Percentiles rank a stretch among this genome's conserved stretches.
These are phyloP conservation scores for Cherax quadricarinatus DNA, from an alignment of 1,140 invertebrate genomes.

Conservation along the genomic window DNA sequence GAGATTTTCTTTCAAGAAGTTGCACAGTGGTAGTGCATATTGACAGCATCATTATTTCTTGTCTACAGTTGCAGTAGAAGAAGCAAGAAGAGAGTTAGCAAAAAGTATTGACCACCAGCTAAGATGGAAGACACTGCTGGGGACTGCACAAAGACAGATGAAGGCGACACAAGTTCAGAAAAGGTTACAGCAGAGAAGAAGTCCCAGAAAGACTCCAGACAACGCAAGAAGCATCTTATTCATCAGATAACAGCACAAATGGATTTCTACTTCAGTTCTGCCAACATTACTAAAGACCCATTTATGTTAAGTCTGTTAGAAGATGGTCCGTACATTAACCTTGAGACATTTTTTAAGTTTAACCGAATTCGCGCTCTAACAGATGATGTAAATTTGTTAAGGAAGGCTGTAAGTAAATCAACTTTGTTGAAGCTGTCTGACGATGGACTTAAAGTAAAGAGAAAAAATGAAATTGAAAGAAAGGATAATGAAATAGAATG, in stretches of 20 bases:
- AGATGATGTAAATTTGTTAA: constrained; percentile 41
- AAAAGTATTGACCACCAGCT: not conserved
- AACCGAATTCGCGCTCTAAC: constrained; percentile 48
- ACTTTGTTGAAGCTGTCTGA: constrained; percentile 48
- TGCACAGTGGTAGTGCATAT: constrained; percentile 31
- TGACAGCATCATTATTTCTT: constrained; percentile 54
- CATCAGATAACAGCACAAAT: constrained; percentile 48
- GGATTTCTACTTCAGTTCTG: constrained; percentile 65
- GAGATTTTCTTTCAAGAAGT: not conserved
- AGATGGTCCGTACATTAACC: constrained; percentile 24
- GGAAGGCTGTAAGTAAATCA: constrained; percentile 52
- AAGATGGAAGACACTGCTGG: constrained; percentile 7
- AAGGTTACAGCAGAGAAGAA: not conserved
- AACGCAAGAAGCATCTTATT: constrained; percentile 50
- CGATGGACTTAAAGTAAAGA: constrained; percentile 45
- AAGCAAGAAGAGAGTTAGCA: constrained; percentile 20
- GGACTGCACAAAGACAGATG: not conserved
- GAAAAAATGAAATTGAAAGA: not conserved
- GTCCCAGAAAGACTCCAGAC: constrained; percentile 17
- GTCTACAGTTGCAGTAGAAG: constrained; percentile 57
- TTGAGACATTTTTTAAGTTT: constrained; percentile 47
- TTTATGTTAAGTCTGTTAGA: constrained; percentile 34
- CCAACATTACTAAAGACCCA: constrained; percentile 51
- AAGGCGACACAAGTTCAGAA: not conserved
- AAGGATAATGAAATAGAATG: constrained; percentile 51